Evolutionary conservation across 2,888 invertebrate species (phyloP).

Genomic region (Sicus ferrugineus): DNA sequence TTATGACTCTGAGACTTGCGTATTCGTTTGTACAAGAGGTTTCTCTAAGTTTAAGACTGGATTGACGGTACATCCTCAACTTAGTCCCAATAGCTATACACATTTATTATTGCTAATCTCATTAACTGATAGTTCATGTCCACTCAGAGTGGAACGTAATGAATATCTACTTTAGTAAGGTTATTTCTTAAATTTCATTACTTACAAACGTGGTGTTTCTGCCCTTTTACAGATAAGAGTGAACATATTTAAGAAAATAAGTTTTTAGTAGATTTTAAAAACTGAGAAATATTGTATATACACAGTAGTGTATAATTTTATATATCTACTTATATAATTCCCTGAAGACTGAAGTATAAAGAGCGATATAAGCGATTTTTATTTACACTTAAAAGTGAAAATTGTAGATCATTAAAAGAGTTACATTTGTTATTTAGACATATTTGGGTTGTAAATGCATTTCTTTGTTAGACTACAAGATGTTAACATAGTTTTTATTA

Average conservation of each 20-base stretch:
- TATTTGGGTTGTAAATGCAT: background rate
- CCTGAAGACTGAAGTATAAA: background rate
- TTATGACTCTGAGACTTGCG: constrained; percentile 65
- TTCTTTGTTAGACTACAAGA: background rate
- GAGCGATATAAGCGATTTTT: background rate
- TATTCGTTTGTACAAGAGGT: constrained; percentile 63
- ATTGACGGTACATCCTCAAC: background rate
- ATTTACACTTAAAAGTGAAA: no score
- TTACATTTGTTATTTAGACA: background rate
- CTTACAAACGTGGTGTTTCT: background rate
- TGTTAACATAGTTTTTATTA: background rate
- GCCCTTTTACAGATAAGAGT: no score
- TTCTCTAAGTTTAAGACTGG: constrained; percentile 47
- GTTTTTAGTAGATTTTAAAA: no score
- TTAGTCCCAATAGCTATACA: no score
- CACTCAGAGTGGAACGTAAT: no score
- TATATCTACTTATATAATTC: background rate
- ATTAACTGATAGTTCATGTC: no score
- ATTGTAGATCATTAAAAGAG: background rate
- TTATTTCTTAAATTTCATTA: background rate
- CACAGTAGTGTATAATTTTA: background rate
- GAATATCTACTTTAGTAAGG: background rate
- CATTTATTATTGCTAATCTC: no score
- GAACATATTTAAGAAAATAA: no score
- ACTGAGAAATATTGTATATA: no score